phyloP scores from a whole-genome alignment of 2,888 invertebrate genomes.

The Macropis europaea region DNA sequence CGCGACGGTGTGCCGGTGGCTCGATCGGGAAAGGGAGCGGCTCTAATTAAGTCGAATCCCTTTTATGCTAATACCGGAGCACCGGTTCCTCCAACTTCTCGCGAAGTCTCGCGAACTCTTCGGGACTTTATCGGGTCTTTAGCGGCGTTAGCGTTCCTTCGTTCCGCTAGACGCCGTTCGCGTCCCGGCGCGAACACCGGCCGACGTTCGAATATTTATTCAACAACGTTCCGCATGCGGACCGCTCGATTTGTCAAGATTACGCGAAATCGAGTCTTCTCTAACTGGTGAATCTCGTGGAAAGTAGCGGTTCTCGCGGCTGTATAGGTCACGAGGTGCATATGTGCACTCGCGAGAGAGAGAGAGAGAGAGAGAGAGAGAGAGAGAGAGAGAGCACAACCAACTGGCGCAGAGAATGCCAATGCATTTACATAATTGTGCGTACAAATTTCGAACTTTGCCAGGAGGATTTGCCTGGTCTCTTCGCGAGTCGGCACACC shows the following conservation, averaged over 20 bases:
- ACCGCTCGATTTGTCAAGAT: slow-evolving; percentile 64
- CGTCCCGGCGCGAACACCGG: neutral
- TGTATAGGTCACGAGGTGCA: too few relatives aligned
- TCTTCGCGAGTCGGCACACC: slow-evolving; percentile 11
- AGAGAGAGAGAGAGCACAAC: too few relatives aligned
- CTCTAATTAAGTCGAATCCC: slow-evolving; percentile 39
- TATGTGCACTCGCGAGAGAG: too few relatives aligned
- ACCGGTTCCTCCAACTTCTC: slow-evolving; percentile 34
- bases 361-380: too few relatives aligned
- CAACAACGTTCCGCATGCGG: slow-evolving; percentile 12
- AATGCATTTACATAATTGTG: slow-evolving; percentile 71
- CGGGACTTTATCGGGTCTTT: slow-evolving; percentile 42
- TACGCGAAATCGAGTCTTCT: slow-evolving; percentile 45
- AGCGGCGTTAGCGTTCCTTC: slow-evolving; percentile 10
- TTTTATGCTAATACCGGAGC: slow-evolving; percentile 36
- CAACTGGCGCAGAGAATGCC: slow-evolving; percentile 36
- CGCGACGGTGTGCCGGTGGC: neutral
- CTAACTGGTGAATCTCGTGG: neutral
- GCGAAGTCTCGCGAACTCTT: slow-evolving; percentile 24
- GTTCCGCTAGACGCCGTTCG: slow-evolving; percentile 2
- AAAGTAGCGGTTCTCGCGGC: neutral
- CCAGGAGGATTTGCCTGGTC: slow-evolving; percentile 64
- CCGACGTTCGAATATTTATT: slow-evolving; percentile 48
- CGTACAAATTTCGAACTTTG: slow-evolving; percentile 72
- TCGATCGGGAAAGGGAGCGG: slow-evolving; percentile 20